Evolutionary conservation across 2,888 invertebrate genomes (phyloP).

Genomic region (Steinernema scapterisci): DNA sequence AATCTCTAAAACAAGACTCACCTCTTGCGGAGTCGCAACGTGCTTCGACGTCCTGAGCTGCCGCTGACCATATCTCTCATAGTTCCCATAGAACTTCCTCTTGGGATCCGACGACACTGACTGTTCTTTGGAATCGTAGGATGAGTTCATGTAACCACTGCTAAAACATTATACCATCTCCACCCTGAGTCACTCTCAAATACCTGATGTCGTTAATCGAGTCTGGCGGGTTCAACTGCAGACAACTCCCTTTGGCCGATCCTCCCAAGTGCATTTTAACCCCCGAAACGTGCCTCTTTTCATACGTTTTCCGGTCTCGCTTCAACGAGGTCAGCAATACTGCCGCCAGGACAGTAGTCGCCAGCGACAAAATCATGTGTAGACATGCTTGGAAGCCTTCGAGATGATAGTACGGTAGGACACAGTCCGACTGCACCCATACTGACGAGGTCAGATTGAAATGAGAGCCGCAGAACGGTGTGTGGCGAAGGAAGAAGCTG

Average conservation of each 20-base stretch:
- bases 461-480: slow-evolving; percentile 53
- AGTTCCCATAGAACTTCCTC: neutral
- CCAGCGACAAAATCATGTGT: slow-evolving; percentile 47
- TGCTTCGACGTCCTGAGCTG: neutral
- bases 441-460: slow-evolving; percentile 53
- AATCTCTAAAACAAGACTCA: neutral
- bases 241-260: neutral
- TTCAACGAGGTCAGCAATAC: slow-evolving; percentile 35
- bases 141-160: slow-evolving; percentile 58
- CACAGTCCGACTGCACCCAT: slow-evolving; percentile 47
- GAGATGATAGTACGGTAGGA: slow-evolving; percentile 49
- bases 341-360: slow-evolving; percentile 44
- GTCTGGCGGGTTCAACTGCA: slow-evolving; percentile 39
- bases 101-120: neutral
- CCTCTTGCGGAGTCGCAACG: neutral
- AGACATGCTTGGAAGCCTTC: slow-evolving; percentile 51
- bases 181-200: too few species aligned
- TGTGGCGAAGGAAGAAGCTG: slow-evolving; percentile 59
- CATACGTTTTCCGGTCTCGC: slow-evolving; percentile 33
- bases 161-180: slow-evolving; percentile 36
- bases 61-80: neutral
- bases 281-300: neutral
- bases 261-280: slow-evolving; percentile 14
- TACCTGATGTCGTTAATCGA: slow-evolving; percentile 44
- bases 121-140: slow-evolving; percentile 43